A percentile compares a stretch with the other conserved stretches of the same genome.
phyloP scores from a whole-genome alignment of 1,140 invertebrate species.

The Drosophila rufa region DNA sequence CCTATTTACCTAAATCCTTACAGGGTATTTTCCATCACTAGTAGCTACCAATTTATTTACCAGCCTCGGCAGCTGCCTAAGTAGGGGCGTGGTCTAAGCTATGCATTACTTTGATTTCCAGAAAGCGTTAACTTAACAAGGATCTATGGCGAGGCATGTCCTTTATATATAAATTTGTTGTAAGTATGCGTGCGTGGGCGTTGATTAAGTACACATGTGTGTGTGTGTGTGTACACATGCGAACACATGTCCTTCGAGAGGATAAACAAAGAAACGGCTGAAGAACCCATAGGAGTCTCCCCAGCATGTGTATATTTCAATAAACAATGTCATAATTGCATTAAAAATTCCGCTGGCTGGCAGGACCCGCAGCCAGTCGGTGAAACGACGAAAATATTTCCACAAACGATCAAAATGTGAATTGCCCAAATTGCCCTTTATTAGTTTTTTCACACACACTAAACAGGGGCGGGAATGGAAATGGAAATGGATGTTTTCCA shows the following conservation, averaged over 20 bases:
- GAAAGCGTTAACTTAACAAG: conserved; percentile 73
- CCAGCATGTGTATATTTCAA: conserved; percentile 44
- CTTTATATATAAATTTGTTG: conserved; percentile 9
- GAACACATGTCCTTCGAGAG: conserved; percentile 11
- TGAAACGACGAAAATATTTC: conserved; percentile 48
- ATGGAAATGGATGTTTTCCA: conserved; percentile 46
- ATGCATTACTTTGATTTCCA: conserved; percentile 75
- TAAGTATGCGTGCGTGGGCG: conserved; percentile 31
- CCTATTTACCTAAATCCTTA: not conserved
- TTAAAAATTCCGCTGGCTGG: conserved; percentile 67
- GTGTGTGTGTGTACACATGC: conserved; percentile 21
- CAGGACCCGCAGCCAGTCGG: conserved; percentile 8
- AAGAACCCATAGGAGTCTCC: not conserved
- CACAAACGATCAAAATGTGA: conserved; percentile 52
- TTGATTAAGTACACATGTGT: conserved; percentile 64
- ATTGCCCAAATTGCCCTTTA: conserved; percentile 81
- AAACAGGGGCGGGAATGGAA: conserved; percentile 42
- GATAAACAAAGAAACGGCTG: conserved; percentile 24
- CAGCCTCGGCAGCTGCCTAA: conserved; percentile 30
- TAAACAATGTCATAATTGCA: conserved; percentile 68
- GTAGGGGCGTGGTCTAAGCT: conserved; percentile 47
- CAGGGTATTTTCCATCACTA: conserved; percentile 33
- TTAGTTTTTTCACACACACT: conserved; percentile 83
- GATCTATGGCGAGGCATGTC: conserved; percentile 55
- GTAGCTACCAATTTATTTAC: conserved; percentile 66